Conservation (phyloP, 1,140 invertebrate species). For the Drosophila equinoxialis region DNA sequence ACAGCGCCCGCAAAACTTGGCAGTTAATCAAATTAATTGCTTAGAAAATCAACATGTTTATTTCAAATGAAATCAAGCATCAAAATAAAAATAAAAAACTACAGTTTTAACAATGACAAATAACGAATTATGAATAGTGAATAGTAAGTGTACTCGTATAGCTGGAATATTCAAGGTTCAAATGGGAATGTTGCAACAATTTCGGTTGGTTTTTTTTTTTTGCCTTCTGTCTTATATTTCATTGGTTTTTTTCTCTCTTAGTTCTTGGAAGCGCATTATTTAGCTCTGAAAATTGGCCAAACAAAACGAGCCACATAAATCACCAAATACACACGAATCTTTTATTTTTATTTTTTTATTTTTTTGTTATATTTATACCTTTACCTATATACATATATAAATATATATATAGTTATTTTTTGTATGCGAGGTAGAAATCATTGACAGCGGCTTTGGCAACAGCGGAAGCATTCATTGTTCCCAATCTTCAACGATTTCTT, state of each 20-base stretch:
- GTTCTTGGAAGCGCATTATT: slow-evolving; percentile 80
- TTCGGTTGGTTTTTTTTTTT: slow-evolving; percentile 29
- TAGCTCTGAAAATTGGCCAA: slow-evolving; percentile 79
- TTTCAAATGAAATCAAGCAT: slow-evolving; percentile 41
- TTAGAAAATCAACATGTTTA: slow-evolving; percentile 77
- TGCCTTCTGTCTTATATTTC: slow-evolving; percentile 16
- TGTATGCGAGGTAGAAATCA: slow-evolving; percentile 73
- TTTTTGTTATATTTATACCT: slow-evolving; percentile 3
- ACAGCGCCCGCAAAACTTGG: slow-evolving; percentile 56
- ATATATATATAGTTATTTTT: slow-evolving; percentile 8
- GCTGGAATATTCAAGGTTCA: slow-evolving; percentile 73
- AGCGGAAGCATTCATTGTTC: slow-evolving; percentile 80
- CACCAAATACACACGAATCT: slow-evolving; percentile 55
- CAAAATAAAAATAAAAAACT: slow-evolving; percentile 27
- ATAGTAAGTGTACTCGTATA: slow-evolving; percentile 28
- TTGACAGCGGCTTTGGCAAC: slow-evolving; percentile 60
- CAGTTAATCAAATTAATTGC: slow-evolving; percentile 81
- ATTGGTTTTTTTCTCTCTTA: slow-evolving; percentile 29
- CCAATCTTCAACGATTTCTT: slow-evolving; percentile 71
- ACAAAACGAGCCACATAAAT: slow-evolving; percentile 74
- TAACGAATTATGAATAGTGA: slow-evolving; percentile 76
- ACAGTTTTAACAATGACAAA: slow-evolving; percentile 65
- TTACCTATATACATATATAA: neutral
- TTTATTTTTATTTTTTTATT: slow-evolving; percentile 44
- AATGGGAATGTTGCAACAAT: slow-evolving; percentile 62